Evolutionary conservation across 2,888 invertebrate species (phyloP).

Genomic region (Frankliniella intonsa): DNA sequence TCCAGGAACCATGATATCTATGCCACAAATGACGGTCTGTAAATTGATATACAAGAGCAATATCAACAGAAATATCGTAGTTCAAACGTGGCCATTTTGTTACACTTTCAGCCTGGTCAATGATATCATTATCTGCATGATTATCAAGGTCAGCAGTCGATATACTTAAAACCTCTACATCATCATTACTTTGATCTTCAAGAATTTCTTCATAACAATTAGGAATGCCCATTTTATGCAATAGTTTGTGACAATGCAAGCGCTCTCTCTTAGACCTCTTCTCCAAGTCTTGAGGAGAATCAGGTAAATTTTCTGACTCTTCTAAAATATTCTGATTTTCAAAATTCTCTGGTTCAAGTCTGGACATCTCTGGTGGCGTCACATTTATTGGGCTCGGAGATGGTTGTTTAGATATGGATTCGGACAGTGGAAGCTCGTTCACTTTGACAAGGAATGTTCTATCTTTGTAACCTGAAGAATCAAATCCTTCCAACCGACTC

Average conservation of each 20-base stretch:
- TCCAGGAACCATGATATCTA: not conserved
- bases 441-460: conserved; percentile 11
- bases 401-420: too few species aligned
- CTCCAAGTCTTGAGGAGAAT: not conserved
- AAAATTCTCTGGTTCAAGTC: not conserved
- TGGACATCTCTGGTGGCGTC: not conserved
- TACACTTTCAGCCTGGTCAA: not conserved
- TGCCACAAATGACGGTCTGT: conserved; percentile 6
- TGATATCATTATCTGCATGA: not conserved
- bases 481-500: not conserved
- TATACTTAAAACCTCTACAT: too few species aligned
- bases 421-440: too few species aligned
- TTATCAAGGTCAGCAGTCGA: too few species aligned
- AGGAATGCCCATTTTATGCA: not conserved
- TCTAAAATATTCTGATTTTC: too few species aligned
- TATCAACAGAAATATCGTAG: not conserved
- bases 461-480: not conserved
- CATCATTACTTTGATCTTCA: not conserved
- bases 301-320: not conserved
- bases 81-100: not conserved
- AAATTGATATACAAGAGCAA: not conserved
- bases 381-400: not conserved
- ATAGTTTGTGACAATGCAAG: not conserved
- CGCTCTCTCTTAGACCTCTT: not conserved
- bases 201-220: not conserved